Conservation (phyloP, 2,113 vertebrate species). For the Gasterosteus nipponicus region DNA sequence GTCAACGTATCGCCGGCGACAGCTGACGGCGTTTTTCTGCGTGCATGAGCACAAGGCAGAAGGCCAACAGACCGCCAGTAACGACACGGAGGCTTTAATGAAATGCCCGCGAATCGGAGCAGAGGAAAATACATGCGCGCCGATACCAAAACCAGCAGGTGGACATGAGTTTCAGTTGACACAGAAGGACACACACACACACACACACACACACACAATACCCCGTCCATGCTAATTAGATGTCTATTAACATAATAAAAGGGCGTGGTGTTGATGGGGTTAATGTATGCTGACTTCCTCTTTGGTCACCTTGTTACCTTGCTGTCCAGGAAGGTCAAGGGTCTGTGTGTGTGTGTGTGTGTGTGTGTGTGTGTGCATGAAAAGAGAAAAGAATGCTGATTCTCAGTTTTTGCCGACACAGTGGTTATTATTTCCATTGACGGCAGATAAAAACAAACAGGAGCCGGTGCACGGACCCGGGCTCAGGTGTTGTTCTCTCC, state of each 20-base stretch:
- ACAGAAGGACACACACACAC: conserved; percentile 8
- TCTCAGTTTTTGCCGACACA: not conserved
- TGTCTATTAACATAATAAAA: conserved; percentile 70
- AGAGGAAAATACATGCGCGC: not conserved
- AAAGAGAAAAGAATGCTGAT: not conserved
- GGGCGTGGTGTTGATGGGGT: conserved; percentile 51
- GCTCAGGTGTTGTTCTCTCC: conserved; percentile 45
- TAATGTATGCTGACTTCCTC: conserved; percentile 62
- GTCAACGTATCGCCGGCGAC: not conserved
- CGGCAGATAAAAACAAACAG: not conserved
- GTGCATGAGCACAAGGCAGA: not conserved
- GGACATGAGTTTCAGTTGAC: conserved; percentile 3
- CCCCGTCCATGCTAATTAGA: conserved; percentile 44
- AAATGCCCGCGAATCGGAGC: not conserved
- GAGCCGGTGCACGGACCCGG: not conserved
- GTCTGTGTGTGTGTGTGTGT: conserved; percentile 22
- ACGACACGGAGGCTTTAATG: not conserved
- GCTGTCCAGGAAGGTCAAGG: conserved; percentile 39
- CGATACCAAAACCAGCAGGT: conserved; percentile 22
- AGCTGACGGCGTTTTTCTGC: not conserved
- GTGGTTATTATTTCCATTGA: not conserved
- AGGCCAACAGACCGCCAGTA: not conserved
- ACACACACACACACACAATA: not conserved
- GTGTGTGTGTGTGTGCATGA: not conserved
- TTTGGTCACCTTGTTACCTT: conserved; percentile 56